Evolutionary conservation across 1,140 invertebrate genomes (phyloP).

Genomic region (Frieseomelitta varia): DNA sequence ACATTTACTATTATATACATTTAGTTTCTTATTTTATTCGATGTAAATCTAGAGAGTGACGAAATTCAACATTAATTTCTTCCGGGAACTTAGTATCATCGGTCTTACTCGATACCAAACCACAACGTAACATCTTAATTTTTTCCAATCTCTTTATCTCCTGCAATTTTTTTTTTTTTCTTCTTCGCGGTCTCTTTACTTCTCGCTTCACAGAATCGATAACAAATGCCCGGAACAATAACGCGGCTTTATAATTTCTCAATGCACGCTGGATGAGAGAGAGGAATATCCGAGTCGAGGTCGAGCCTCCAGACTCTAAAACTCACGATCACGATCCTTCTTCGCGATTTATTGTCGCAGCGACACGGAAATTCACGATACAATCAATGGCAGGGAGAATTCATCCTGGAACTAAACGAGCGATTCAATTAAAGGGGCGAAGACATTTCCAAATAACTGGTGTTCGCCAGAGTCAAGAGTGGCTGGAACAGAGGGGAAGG

Average conservation of each 20-base stretch:
- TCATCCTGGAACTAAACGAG: background rate
- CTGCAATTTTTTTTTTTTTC: accelerated
- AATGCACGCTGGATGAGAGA: background rate
- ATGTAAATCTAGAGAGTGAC: too few relatives aligned
- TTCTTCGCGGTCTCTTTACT: accelerated
- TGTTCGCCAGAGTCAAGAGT: background rate
- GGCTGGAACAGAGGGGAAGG: background rate
- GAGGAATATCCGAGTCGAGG: background rate
- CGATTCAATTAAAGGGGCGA: background rate
- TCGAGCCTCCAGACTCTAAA: background rate
- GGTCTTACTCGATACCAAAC: background rate
- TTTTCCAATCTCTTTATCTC: background rate
- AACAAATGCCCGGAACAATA: background rate
- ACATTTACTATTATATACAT: background rate
- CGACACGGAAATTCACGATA: background rate
- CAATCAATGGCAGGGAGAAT: background rate
- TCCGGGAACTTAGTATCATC: background rate
- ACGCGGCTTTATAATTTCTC: background rate
- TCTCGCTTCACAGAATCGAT: background rate
- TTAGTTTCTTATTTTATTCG: background rate
- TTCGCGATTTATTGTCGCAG: background rate
- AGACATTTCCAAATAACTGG: background rate
- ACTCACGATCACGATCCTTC: background rate
- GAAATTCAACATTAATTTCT: too few relatives aligned
- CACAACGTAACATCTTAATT: background rate